Evolutionary conservation across 2,888 invertebrate genomes (phyloP), one percentile per base, ranked within the genome.

Genomic region (Xestobium rufovillosum): DNA sequence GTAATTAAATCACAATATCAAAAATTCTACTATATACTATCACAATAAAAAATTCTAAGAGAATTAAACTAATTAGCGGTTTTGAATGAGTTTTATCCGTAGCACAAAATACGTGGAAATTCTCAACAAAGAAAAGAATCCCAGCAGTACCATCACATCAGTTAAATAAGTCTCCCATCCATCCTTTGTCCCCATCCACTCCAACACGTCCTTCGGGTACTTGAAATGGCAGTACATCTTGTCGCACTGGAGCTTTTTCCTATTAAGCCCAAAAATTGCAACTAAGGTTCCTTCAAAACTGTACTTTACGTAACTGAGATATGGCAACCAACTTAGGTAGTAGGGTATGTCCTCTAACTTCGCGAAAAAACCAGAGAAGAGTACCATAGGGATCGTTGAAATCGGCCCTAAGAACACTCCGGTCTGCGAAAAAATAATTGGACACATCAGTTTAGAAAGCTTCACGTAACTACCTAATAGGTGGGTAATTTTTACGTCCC

Each of bases 351-450:
- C 90, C 61, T 85, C 81, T 63, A 92, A 83, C 62, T 87, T 90
- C 31, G 92, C 88, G 67, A 94, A 94, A 73, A 94, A 94, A 4
- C 94, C 94, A 17, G 90, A 90, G 69, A 94, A 94, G 16, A 94
- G 73, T 30, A 94, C 82, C 37, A 92, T 82, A 8, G 94, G 94
- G 48, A 94, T 91, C 34, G 86, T 83, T 42, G 88, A 83, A 23
- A 94, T 89, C 15, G 94, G 94, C 3, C 92, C 94, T 44, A 78
- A 61, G 53, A 81, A 82, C 17, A 82, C 81, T 1, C 81, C 82
- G 8, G 78, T 76, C 62, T 65, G 41, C 17, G 57, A 58, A 41
- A 39, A 35, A 37, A 14, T 41, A 34, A 29, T 17, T 26, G 28
- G 13, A 16, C n/a, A 6, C 11, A 8, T 32, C 4, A 35, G n/a